phyloP scores from a whole-genome alignment of 2,888 invertebrate species.

The Orthonychiurus folsomi region DNA sequence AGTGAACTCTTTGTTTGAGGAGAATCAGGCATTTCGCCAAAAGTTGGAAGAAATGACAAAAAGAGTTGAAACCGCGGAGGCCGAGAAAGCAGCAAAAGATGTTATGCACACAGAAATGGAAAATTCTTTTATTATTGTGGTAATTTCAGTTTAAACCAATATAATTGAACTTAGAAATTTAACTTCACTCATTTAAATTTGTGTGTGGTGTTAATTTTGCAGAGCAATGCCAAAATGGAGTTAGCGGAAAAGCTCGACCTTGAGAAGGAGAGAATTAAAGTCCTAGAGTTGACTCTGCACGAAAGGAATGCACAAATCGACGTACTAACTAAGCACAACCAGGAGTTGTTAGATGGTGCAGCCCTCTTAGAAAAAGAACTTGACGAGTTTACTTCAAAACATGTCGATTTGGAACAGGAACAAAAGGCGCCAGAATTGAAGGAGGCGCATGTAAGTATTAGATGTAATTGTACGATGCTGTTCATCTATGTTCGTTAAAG shows the following conservation, averaged over 20 bases:
- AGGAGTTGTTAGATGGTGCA: not conserved
- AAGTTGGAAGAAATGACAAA: conserved; percentile 15
- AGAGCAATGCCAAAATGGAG: conserved; percentile 38
- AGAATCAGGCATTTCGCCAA: conserved; percentile 23
- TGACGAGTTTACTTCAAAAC: conserved; percentile 2
- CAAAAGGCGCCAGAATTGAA: not conserved
- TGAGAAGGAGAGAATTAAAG: conserved; percentile 31
- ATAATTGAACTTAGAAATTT: conserved; percentile 5
- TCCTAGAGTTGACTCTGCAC: no score
- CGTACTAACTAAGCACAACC: conserved; percentile 2
- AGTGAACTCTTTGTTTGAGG: conserved; percentile 24
- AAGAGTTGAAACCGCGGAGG: conserved; percentile 15
- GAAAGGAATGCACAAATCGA: not conserved
- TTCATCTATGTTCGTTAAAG: no score
- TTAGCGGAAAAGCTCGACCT: conserved; percentile 35
- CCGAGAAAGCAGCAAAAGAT: conserved; percentile 18
- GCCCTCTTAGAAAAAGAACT: conserved; percentile 2
- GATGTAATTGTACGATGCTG: no score
- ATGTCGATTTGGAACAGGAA: no score
- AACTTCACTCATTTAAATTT: conserved; percentile 9
- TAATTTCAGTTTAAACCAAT: conserved; percentile 24
- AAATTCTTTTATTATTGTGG: conserved; percentile 34
- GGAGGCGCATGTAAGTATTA: not conserved
- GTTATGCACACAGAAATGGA: conserved; percentile 34
- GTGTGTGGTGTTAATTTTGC: conserved; percentile 9